These are phyloP conservation scores for Progne subis DNA, from an alignment of 2,113 vertebrate species.

Conservation along the genomic window DNA sequence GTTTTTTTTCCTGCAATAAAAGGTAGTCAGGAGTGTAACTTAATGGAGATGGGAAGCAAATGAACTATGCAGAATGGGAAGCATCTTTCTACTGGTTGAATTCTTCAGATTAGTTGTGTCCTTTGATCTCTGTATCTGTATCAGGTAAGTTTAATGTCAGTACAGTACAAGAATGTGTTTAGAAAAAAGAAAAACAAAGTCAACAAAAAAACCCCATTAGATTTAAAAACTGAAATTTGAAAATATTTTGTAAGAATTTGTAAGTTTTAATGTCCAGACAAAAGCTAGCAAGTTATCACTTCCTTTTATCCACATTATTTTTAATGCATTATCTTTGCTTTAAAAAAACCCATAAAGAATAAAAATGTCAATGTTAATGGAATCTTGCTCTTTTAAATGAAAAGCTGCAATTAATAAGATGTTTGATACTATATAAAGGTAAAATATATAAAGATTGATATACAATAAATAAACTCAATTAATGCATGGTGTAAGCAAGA, in stretches of 20 bases:
- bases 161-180: not conserved
- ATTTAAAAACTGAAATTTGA: not conserved
- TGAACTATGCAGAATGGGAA: rapidly evolving
- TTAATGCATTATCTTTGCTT: not conserved
- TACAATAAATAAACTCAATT: not conserved
- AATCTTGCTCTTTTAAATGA: not conserved
- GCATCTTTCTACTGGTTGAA: not conserved
- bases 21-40: not conserved
- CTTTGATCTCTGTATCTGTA: not conserved
- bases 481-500: not conserved
- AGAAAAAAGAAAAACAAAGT: not conserved
- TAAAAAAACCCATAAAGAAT: not conserved
- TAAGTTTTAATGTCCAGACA: not conserved
- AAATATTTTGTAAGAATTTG: not conserved
- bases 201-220: not conserved
- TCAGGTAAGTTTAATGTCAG: not conserved
- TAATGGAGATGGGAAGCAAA: not conserved
- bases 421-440: not conserved
- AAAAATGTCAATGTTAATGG: not conserved
- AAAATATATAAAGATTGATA: not conserved
- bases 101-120: not conserved
- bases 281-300: not conserved
- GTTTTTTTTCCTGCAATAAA: not conserved
- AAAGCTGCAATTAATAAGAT: not conserved
- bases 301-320: not conserved